A percentile compares a stretch with the other conserved stretches of the same genome.
Evolutionary conservation across 2,797 vertebrate species (phyloP).

Genomic region (Cyclura pinguis): DNA sequence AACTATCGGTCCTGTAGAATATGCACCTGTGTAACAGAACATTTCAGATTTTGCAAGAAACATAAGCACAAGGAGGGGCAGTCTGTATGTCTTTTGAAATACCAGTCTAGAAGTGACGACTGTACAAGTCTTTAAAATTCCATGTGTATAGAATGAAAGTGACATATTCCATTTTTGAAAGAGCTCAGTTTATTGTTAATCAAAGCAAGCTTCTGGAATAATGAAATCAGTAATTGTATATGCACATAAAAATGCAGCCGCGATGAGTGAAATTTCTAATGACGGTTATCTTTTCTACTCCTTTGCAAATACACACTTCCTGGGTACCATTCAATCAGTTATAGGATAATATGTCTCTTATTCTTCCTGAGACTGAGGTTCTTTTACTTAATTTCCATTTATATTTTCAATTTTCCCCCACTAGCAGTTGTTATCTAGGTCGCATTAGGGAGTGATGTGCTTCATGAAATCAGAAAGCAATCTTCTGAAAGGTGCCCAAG

Average conservation of each 20-base stretch:
- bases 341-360: constrained; percentile 79
- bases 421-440: constrained; percentile 88
- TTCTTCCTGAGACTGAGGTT: constrained; percentile 78
- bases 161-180: constrained; percentile 74
- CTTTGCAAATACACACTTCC: constrained; percentile 74
- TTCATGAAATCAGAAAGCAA: constrained; percentile 80
- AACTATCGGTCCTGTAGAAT: constrained; percentile 21
- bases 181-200: constrained; percentile 78
- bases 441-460: constrained; percentile 81
- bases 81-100: constrained; percentile 57
- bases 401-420: constrained; percentile 88
- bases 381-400: constrained; percentile 92
- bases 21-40: neutral
- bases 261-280: constrained; percentile 76
- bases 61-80: constrained; percentile 47
- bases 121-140: constrained; percentile 69
- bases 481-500: constrained; percentile 79
- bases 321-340: constrained; percentile 81
- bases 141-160: constrained; percentile 72
- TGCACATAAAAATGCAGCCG: constrained; percentile 74
- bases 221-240: constrained; percentile 77
- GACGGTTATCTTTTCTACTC: constrained; percentile 65
- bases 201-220: constrained; percentile 76
- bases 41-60: constrained; percentile 15
- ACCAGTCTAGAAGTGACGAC: constrained; percentile 55